Conservation (phyloP, 2,113 vertebrate species). For the Falco punctatus region DNA sequence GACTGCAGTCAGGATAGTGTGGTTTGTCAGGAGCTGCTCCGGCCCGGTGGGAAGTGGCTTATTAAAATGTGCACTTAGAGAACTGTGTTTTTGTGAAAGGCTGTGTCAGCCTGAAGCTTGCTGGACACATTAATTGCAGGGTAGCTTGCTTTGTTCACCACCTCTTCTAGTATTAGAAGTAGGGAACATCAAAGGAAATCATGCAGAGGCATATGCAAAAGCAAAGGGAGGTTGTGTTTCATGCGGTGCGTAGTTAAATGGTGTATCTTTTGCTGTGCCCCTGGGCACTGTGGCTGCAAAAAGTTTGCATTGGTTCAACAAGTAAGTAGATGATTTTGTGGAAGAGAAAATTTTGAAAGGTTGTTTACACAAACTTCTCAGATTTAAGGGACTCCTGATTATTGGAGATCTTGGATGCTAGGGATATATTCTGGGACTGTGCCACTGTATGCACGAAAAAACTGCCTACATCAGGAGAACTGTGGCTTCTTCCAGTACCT, state of each 20-base stretch:
- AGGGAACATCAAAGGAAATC: constrained; percentile 10
- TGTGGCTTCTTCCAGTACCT: not conserved
- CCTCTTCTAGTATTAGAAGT: not conserved
- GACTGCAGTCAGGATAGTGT: not conserved
- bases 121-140: not conserved
- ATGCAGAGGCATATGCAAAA: not conserved
- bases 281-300: not conserved
- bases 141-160: not conserved
- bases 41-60: not conserved
- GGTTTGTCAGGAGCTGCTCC: not conserved
- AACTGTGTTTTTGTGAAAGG: not conserved
- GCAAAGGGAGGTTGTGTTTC: not conserved
- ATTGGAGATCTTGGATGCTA: not conserved
- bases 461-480: not conserved
- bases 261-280: not conserved
- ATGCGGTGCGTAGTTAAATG: fast-evolving
- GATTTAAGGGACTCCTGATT: not conserved
- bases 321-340: not conserved
- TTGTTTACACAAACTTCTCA: not conserved
- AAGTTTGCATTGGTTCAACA: not conserved
- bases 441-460: not conserved
- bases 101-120: not conserved
- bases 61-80: not conserved
- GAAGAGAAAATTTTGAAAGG: not conserved
- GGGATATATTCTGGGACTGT: not conserved